Evolutionary conservation across 92 coral and sea anemone genomes (phyloP).

Genomic region (Palythoa caribaeorum): DNA sequence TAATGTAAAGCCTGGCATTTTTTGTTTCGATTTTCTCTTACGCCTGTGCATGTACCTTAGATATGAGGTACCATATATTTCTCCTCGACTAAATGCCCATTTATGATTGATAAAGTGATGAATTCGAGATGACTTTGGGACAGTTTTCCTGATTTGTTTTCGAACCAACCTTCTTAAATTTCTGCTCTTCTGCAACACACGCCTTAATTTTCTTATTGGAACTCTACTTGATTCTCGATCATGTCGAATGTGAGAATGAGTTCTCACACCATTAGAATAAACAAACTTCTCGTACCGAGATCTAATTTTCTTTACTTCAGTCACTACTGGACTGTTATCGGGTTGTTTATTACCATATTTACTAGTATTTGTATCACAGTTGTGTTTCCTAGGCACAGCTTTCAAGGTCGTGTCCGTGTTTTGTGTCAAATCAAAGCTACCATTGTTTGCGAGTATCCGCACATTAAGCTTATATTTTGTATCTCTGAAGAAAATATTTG

Average conservation of each 20-base stretch:
- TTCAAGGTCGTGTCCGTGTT: conserved; percentile 39
- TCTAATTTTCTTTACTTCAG: conserved; percentile 28
- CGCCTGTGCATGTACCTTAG: conserved; percentile 32
- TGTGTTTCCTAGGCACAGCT: conserved; percentile 42
- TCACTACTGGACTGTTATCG: conserved; percentile 33
- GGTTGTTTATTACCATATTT: conserved; percentile 28
- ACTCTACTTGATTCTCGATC: conserved; percentile 28
- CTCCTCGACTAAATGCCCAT: conserved; percentile 32
- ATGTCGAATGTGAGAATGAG: conserved; percentile 28
- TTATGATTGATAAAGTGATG: conserved; percentile 28
- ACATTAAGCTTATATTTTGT: conserved; percentile 35
- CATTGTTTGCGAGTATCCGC: conserved; percentile 39
- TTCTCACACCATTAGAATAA: conserved; percentile 29
- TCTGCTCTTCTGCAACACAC: conserved; percentile 32
- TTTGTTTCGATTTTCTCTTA: conserved; percentile 28
- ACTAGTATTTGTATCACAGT: conserved; percentile 27
- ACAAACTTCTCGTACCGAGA: conserved; percentile 31
- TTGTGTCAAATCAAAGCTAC: conserved; percentile 40
- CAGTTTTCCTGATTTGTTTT: conserved; percentile 27
- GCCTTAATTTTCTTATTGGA: conserved; percentile 29
- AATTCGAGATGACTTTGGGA: conserved; percentile 30
- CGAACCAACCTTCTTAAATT: conserved; percentile 30
- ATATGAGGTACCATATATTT: conserved; percentile 28
- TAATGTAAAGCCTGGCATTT: conserved; percentile 25
- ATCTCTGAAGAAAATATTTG: conserved; percentile 35